A percentile compares a stretch with the other conserved stretches of the same genome.
phyloP scores from a whole-genome alignment of 2,113 vertebrate species.

The Irena cyanogastra region DNA sequence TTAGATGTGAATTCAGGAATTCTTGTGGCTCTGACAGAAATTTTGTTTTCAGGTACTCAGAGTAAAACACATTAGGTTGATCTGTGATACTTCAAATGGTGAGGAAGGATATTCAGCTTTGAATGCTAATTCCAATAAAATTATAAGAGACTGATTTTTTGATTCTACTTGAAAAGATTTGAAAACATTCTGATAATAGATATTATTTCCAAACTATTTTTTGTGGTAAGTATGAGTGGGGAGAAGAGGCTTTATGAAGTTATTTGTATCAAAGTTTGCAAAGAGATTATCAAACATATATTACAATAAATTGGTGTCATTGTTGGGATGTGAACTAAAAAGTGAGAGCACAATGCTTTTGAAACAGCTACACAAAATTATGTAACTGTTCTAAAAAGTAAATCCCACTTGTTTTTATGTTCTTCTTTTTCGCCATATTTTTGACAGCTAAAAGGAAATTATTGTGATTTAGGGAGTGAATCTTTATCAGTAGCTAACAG shows the following conservation, averaged over 20 bases:
- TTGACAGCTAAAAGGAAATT: constrained; percentile 68
- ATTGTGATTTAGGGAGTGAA: constrained; percentile 69
- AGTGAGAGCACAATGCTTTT: neutral
- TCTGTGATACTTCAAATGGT: neutral
- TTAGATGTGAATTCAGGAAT: neutral
- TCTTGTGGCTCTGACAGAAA: neutral
- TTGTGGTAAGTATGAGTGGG: neutral
- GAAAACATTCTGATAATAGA: neutral
- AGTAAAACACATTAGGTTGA: neutral
- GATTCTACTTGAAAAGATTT: neutral
- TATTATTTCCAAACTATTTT: neutral
- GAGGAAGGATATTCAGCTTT: neutral
- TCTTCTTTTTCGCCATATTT: constrained; percentile 62
- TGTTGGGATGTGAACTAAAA: neutral
- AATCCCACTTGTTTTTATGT: constrained; percentile 34
- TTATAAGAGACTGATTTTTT: neutral
- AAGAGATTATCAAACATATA: neutral
- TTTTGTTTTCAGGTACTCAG: neutral
- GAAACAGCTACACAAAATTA: constrained; percentile 28
- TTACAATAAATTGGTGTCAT: neutral
- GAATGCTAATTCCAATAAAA: neutral
- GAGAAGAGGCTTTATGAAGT: neutral
- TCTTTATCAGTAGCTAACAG: constrained; percentile 72
- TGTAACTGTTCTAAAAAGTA: constrained; percentile 30
- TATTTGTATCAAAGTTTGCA: neutral